Conservation (phyloP, 2,797 vertebrate genomes). For the Microctenopoma stevenorrisi region DNA sequence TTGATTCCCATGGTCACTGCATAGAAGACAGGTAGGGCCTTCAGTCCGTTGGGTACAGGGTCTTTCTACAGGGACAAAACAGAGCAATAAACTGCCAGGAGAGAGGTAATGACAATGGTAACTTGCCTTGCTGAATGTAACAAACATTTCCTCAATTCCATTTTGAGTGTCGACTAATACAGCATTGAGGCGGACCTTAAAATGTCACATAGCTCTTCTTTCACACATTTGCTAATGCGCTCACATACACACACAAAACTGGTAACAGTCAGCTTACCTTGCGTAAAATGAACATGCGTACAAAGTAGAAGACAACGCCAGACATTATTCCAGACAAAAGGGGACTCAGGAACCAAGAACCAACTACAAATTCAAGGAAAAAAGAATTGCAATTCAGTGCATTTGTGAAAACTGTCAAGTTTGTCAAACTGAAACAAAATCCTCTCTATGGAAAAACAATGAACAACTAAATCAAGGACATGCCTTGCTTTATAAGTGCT, state of each 20-base stretch:
- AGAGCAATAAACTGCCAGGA: slow-evolving; percentile 28
- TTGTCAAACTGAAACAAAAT: not conserved
- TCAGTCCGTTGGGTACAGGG: slow-evolving; percentile 95
- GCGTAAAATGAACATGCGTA: slow-evolving; percentile 90
- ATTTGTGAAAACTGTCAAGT: not conserved
- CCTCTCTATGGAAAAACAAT: not conserved
- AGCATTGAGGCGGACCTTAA: slow-evolving; percentile 15
- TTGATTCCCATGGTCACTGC: slow-evolving; percentile 94
- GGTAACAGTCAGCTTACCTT: slow-evolving; percentile 86
- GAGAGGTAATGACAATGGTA: slow-evolving; percentile 18
- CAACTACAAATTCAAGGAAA: slow-evolving; percentile 82
- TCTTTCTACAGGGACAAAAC: slow-evolving; percentile 84
- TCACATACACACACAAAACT: slow-evolving; percentile 1
- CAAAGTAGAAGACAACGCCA: slow-evolving; percentile 92
- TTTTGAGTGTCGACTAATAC: not conserved
- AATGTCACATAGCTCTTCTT: not conserved
- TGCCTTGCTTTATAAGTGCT: not conserved
- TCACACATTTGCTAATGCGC: not conserved
- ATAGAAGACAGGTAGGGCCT: slow-evolving; percentile 94
- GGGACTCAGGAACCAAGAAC: slow-evolving; percentile 97
- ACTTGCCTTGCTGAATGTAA: not conserved
- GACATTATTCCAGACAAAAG: slow-evolving; percentile 97
- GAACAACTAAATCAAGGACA: not conserved
- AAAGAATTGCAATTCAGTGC: not conserved
- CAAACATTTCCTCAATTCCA: slow-evolving; percentile 30